These are phyloP conservation scores for Cataglyphis rosenhaueri DNA, from an alignment of 2,888 invertebrate species.

Conservation along the genomic window DNA sequence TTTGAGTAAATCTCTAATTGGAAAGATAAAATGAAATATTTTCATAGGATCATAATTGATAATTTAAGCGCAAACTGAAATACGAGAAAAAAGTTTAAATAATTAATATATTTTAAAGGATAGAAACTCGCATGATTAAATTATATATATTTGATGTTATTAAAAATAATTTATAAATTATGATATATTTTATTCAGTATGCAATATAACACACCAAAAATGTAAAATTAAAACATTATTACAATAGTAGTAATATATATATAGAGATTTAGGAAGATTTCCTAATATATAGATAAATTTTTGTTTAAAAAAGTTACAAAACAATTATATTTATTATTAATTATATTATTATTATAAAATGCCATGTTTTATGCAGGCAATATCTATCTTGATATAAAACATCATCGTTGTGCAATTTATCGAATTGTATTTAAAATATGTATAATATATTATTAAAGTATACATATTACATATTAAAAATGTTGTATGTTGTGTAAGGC, in stretches of 20 bases:
- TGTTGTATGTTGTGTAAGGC: background rate
- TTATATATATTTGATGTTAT: background rate
- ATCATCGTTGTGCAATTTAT: background rate
- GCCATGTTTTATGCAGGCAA: slow-evolving; percentile 38
- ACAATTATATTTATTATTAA: slow-evolving; percentile 21
- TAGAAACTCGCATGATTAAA: background rate
- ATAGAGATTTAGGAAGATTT: background rate
- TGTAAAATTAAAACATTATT: slow-evolving; percentile 19
- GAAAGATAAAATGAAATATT: background rate
- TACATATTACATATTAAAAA: background rate
- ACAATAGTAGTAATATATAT: background rate
- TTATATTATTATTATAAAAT: slow-evolving; percentile 57
- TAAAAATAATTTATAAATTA: slow-evolving; percentile 7
- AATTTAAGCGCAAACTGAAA: background rate
- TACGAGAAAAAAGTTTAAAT: background rate
- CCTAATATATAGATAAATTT: background rate
- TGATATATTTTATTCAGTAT: background rate
- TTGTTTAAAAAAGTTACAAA: background rate
- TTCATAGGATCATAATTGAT: background rate
- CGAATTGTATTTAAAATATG: background rate
- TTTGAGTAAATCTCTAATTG: background rate
- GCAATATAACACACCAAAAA: background rate
- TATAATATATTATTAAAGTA: background rate
- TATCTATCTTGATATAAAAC: slow-evolving; percentile 17
- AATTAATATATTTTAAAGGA: background rate